These are phyloP conservation scores for Bovichtus variegatus DNA, from an alignment of 2,797 vertebrate species.

Conservation along the genomic window DNA sequence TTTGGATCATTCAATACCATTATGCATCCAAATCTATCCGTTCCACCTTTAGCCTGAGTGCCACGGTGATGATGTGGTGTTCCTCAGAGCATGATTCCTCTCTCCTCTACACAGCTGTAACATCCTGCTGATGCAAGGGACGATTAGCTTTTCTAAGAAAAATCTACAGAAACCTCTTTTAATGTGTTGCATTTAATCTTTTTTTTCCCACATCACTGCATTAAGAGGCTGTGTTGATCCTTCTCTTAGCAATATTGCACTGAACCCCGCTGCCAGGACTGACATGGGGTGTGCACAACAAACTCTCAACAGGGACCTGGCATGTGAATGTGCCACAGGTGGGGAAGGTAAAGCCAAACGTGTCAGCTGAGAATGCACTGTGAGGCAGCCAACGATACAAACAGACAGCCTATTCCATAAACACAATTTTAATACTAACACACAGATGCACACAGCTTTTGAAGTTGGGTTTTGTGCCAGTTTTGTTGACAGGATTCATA, in stretches of 20 bases:
- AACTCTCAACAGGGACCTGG: neutral
- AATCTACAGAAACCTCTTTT: conserved; percentile 27
- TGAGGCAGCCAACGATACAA: neutral
- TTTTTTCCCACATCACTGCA: conserved; percentile 2
- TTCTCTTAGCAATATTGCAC: neutral
- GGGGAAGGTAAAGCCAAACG: conserved; percentile 9
- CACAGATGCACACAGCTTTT: conserved; percentile 2
- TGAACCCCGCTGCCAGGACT: conserved; percentile 4
- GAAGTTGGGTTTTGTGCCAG: neutral
- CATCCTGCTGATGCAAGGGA: conserved; percentile 40
- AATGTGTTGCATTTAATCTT: conserved; percentile 13
- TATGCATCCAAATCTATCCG: conserved; percentile 35
- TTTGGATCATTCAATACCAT: conserved; percentile 50
- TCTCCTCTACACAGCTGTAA: conserved; percentile 25
- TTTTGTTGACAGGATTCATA: conserved; percentile 8
- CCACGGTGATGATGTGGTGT: conserved; percentile 7
- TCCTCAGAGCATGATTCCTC: conserved; percentile 35
- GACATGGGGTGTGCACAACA: neutral
- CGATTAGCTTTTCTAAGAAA: conserved; percentile 34
- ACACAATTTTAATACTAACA: neutral
- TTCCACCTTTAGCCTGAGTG: conserved; percentile 31
- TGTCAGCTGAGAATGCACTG: conserved; percentile 17
- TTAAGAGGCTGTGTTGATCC: neutral
- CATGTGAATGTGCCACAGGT: conserved; percentile 21
- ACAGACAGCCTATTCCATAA: neutral